phyloP scores from a whole-genome alignment of 2,888 invertebrate species.

The Aphrophora alni region DNA sequence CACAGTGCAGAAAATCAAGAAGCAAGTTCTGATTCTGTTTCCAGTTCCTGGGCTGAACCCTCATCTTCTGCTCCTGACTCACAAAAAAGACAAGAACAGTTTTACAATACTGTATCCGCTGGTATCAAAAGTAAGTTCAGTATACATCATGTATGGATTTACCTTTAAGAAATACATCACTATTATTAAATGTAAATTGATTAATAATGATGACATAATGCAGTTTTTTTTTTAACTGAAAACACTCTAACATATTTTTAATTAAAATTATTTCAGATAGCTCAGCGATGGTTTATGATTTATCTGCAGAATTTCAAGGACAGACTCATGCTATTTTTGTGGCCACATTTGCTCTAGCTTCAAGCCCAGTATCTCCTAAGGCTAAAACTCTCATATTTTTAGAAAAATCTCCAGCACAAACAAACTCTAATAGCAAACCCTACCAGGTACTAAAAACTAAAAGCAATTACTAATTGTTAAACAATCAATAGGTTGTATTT shows the following conservation, averaged over 20 bases:
- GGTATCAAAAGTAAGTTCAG: slow-evolving; percentile 57
- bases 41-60: slow-evolving; percentile 52
- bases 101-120: slow-evolving; percentile 56
- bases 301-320: slow-evolving; percentile 64
- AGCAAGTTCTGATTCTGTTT: slow-evolving; percentile 41
- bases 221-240: too few species aligned
- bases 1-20: background rate
- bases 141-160: background rate
- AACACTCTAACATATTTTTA: background rate
- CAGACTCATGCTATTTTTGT: slow-evolving; percentile 61
- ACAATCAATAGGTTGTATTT: background rate
- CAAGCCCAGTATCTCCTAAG: slow-evolving; percentile 65
- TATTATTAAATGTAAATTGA: background rate
- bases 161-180: background rate
- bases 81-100: slow-evolving; percentile 45
- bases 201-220: background rate
- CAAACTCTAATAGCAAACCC: slow-evolving; percentile 39
- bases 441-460: background rate
- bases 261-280: slow-evolving; percentile 53
- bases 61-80: slow-evolving; percentile 57
- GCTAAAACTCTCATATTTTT: slow-evolving; percentile 62
- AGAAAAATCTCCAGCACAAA: slow-evolving; percentile 55
- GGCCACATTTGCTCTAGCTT: slow-evolving; percentile 62
- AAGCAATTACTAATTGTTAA: background rate
- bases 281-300: slow-evolving; percentile 61